Conservation (phyloP, 2,797 vertebrate species). For the Gymnodraco acuticeps region DNA sequence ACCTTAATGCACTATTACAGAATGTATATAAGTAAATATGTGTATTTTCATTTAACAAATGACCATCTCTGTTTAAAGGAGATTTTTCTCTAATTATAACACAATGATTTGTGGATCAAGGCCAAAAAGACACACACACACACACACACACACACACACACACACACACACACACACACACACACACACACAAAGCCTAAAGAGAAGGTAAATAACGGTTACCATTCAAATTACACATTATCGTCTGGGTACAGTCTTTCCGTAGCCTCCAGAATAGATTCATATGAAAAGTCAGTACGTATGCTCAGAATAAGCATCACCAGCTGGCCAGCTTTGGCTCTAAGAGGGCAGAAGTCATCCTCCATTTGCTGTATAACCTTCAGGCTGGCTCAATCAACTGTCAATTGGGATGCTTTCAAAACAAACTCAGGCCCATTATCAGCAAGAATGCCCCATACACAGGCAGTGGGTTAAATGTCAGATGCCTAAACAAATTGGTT, state of each 20-base stretch:
- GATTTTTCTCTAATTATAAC: slow-evolving; percentile 1
- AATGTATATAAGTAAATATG: neutral
- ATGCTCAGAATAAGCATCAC: slow-evolving; percentile 42
- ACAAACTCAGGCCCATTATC: slow-evolving; percentile 69
- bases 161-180: neutral
- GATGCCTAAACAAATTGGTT: slow-evolving; percentile 70
- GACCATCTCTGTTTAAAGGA: neutral
- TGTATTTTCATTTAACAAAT: slow-evolving; percentile 1
- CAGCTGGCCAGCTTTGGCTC: slow-evolving; percentile 45
- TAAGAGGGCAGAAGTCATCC: slow-evolving; percentile 56
- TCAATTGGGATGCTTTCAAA: slow-evolving; percentile 70
- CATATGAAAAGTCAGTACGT: slow-evolving; percentile 22
- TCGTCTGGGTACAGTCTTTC: neutral
- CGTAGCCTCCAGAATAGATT: slow-evolving; percentile 13
- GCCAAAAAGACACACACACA: neutral
- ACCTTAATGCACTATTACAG: neutral
- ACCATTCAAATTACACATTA: neutral
- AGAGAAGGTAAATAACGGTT: neutral
- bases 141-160: too few relatives aligned
- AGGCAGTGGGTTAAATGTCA: slow-evolving; percentile 74
- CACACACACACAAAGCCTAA: neutral
- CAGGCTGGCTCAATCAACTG: slow-evolving; percentile 70
- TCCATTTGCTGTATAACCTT: slow-evolving; percentile 72
- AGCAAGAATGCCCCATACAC: slow-evolving; percentile 65
- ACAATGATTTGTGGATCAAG: slow-evolving; percentile 2